Evolutionary conservation across 2,888 invertebrate species (phyloP).

Genomic region (Plagodis pulveraria): DNA sequence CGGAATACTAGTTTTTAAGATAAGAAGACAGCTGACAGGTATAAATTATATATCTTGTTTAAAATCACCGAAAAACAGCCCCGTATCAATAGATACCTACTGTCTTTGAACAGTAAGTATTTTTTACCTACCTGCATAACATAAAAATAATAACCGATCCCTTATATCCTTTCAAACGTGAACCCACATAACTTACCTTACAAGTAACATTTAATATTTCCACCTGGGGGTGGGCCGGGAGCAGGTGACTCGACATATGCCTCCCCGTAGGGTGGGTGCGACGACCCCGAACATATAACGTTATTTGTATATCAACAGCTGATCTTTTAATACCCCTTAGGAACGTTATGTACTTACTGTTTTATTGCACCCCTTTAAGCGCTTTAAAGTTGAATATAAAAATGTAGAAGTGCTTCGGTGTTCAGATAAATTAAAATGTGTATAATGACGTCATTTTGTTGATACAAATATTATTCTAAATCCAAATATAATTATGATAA

Average conservation of each 20-base stretch:
- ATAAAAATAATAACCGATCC: slow-evolving; percentile 36
- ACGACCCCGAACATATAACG: slow-evolving; percentile 59
- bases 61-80: too few relatives aligned
- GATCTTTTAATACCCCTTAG: slow-evolving; percentile 50
- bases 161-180: slow-evolving; percentile 41
- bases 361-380: slow-evolving; percentile 33
- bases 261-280: slow-evolving; percentile 67
- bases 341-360: slow-evolving; percentile 35
- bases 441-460: background rate
- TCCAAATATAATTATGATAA: background rate
- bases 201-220: slow-evolving; percentile 81
- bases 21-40: too few relatives aligned
- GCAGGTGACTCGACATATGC: slow-evolving; percentile 81
- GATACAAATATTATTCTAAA: background rate
- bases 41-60: too few relatives aligned
- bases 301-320: slow-evolving; percentile 49
- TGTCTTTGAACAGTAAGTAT: background rate
- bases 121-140: slow-evolving; percentile 21
- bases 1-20: too few relatives aligned
- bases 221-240: slow-evolving; percentile 63
- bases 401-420: slow-evolving; percentile 3
- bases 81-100: background rate
- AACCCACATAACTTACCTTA: slow-evolving; percentile 63
- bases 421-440: background rate
- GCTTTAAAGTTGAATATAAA: slow-evolving; percentile 35